A percentile compares a stretch with the other conserved stretches of the same genome.
These are phyloP conservation scores for Ceratoteleas bidentatus DNA, from an alignment of 1,140 invertebrate species.

Conservation along the genomic window DNA sequence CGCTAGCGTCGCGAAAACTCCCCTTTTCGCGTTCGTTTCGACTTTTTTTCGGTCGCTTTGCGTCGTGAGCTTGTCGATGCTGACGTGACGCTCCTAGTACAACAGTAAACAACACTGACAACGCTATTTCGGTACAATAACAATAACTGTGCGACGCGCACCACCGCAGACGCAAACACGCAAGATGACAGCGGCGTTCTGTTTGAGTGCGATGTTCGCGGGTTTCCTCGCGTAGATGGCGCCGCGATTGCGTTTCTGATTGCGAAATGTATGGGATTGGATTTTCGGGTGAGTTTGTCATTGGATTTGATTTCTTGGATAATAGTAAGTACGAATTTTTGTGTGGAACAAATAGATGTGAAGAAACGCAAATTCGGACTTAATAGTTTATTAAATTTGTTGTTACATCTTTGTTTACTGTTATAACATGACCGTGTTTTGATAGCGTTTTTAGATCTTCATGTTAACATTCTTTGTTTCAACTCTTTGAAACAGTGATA, in stretches of 20 bases:
- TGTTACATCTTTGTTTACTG: too few relatives aligned
- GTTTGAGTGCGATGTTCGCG: constrained; percentile 11
- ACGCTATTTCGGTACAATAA: constrained; percentile 27
- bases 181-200: constrained; percentile 6
- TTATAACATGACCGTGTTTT: too few relatives aligned
- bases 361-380: too few relatives aligned
- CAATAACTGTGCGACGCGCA: constrained; percentile 15
- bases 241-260: constrained; percentile 1
- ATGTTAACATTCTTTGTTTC: too few relatives aligned
- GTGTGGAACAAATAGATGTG: too few relatives aligned
- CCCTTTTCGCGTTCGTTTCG: neutral
- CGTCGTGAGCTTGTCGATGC: neutral
- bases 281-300: too few relatives aligned
- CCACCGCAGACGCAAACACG: neutral
- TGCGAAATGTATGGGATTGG: neutral
- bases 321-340: too few relatives aligned
- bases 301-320: too few relatives aligned
- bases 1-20: constrained; percentile 5
- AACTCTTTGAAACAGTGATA: too few relatives aligned
- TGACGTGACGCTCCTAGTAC: neutral
- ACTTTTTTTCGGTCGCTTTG: neutral
- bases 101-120: constrained; percentile 29
- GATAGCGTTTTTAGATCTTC: too few relatives aligned
- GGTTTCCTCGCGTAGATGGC: constrained; percentile 19
- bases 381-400: too few relatives aligned